Base-by-base conservation (phyloP, 2,797 vertebrate species). In the Pseudochromis fuscus region DNA sequence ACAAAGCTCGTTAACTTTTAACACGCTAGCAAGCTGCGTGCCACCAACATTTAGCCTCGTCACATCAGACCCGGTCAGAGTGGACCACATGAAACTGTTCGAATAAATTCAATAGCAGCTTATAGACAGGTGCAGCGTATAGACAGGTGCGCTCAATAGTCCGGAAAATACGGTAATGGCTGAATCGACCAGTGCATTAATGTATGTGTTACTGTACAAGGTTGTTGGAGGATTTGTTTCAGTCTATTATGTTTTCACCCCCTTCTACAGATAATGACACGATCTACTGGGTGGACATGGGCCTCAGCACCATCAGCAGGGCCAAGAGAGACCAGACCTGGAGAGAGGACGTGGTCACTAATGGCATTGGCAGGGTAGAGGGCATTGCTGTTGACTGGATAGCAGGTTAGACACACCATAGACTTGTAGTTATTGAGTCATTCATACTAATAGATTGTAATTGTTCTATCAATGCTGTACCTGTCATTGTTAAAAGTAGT, bases 211-310 rank as follows among this genome's bases (percentile, higher is more conserved):
- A 8, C 35, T 37, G 11, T 37, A 12, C 35, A 19, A 37, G 13
- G 33, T 16, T 67, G 23, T 35, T 35, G 13, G 11, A 42, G 1
- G n/a, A n/a, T 42, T 42, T n/a, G 9, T 8, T 19, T 42, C 40
- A 42, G 40, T n/a, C 42, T 49, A 11, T 18, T 30, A 9, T 31
- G 25, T 18, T 37, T 28, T 53, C 23, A 16, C 19, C 42, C 23
- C 11, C 70, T 63, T 66, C 60, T 12, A 37, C 75, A 94, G 97
- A 94, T 77, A 98, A 98, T 87, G 97, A 98, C 89, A 98, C 97
- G 1, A 96, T 98, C 83, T 98, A 98, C 80, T 98, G 97, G 97
- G 97, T 97, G 82, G 97, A 98, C 82, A 98, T 98, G 96, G 97
- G 97, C 57, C 93, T 96, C 84, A 98, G 97, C 91, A 98, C 95